Conservation (phyloP, 2,113 vertebrate genomes). For the Marcusenius ussheri region DNA sequence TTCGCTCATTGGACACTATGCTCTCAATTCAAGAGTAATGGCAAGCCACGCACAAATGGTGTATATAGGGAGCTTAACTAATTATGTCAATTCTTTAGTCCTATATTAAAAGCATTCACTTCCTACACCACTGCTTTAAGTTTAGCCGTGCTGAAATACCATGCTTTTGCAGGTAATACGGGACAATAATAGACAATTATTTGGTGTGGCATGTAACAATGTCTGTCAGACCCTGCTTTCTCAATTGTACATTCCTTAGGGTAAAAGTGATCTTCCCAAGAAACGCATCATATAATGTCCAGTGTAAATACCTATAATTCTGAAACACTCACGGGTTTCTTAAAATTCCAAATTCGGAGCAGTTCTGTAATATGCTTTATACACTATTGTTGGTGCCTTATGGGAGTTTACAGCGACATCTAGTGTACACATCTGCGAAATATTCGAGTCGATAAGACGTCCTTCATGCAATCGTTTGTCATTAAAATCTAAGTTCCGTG, state of each 20-base stretch:
- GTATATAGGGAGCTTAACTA: not conserved
- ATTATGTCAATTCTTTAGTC: not conserved
- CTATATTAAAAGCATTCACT: not conserved
- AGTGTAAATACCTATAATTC: not conserved
- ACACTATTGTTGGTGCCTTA: not conserved
- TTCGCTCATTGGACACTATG: conserved; percentile 22
- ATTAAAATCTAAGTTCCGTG: too few species aligned
- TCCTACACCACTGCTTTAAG: not conserved
- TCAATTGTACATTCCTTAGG: too few species aligned
- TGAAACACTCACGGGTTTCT: not conserved
- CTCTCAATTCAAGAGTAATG: not conserved
- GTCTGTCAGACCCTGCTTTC: too few species aligned
- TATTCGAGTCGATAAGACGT: not conserved
- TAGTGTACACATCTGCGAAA: not conserved
- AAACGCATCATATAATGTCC: not conserved
- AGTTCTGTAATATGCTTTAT: not conserved
- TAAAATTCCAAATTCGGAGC: not conserved
- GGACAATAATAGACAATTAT: not conserved
- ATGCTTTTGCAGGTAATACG: not conserved
- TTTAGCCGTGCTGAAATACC: not conserved
- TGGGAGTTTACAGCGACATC: not conserved
- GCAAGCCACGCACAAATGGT: not conserved
- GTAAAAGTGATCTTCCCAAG: too few species aligned
- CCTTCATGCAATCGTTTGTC: not conserved
- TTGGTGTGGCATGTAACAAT: not conserved